Evolutionary conservation across 2,113 vertebrate species (phyloP).

Genomic region (Cryptotis parvus): DNA sequence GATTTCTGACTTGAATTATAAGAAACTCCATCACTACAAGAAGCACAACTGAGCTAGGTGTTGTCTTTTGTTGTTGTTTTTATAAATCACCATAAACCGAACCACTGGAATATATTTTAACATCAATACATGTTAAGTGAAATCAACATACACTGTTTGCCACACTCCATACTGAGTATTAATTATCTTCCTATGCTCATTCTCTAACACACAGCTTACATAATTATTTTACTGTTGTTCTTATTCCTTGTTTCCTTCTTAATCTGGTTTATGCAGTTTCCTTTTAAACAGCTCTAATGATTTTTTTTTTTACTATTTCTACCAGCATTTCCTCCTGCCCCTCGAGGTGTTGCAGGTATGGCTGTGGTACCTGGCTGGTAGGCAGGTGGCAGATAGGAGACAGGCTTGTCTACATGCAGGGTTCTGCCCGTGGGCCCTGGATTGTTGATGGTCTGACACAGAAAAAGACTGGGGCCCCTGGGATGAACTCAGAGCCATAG

Average conservation of each 20-base stretch:
- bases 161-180: neutral
- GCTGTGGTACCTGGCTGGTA: too few relatives aligned
- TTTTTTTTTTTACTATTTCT: slow-evolving; percentile 16
- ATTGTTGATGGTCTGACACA: too few relatives aligned
- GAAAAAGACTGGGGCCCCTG: too few relatives aligned
- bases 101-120: neutral
- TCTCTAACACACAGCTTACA: neutral
- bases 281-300: neutral
- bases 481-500: too few relatives aligned
- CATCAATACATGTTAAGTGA: neutral
- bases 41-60: neutral
- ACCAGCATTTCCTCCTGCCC: neutral
- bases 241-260: neutral
- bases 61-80: neutral
- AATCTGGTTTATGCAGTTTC: neutral
- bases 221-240: neutral
- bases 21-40: neutral
- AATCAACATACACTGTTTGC: neutral
- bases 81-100: neutral
- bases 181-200: neutral
- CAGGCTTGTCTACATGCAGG: too few relatives aligned
- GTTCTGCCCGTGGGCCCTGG: too few relatives aligned
- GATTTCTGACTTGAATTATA: slow-evolving; percentile 3
- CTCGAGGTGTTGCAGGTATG: too few relatives aligned
- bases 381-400: too few relatives aligned